These are phyloP conservation scores for Plagodis pulveraria DNA, from an alignment of 2,888 invertebrate species.

Conservation along the genomic window DNA sequence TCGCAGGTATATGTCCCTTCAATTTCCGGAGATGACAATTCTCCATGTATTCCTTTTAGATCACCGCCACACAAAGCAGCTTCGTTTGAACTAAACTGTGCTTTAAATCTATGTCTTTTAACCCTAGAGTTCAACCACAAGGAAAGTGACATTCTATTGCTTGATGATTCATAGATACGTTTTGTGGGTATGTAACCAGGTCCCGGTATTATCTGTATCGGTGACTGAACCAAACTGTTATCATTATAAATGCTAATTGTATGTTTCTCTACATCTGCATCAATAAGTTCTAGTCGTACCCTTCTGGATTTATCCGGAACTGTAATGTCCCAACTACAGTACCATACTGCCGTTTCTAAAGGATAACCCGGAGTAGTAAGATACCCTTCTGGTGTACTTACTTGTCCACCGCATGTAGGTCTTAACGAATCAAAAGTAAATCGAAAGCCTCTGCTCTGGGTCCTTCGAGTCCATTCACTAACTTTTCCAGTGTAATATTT, in stretches of 20 bases:
- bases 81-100: slow-evolving; percentile 87
- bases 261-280: slow-evolving; percentile 66
- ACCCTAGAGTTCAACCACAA: slow-evolving; percentile 80
- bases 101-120: slow-evolving; percentile 88
- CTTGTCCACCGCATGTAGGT: slow-evolving; percentile 87
- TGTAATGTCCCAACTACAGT: slow-evolving; percentile 67
- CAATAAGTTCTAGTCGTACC: slow-evolving; percentile 82
- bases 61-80: slow-evolving; percentile 71
- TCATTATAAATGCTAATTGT: slow-evolving; percentile 84
- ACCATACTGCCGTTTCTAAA: slow-evolving; percentile 56
- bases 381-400: slow-evolving; percentile 87
- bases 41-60: slow-evolving; percentile 54
- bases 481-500: slow-evolving; percentile 62
- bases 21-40: slow-evolving; percentile 57
- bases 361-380: slow-evolving; percentile 91
- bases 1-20: slow-evolving; percentile 61
- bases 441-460: slow-evolving; percentile 82
- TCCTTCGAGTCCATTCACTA: slow-evolving; percentile 55
- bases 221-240: slow-evolving; percentile 56
- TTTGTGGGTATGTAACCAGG: slow-evolving; percentile 40
- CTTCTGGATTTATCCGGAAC: slow-evolving; percentile 64
- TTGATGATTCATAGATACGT: slow-evolving; percentile 84
- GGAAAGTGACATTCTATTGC: slow-evolving; percentile 86
- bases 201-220: slow-evolving; percentile 58
- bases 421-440: slow-evolving; percentile 85